These are phyloP conservation scores for Agrilus cyanescens DNA, from an alignment of 2,888 invertebrate species.

Conservation along the genomic window DNA sequence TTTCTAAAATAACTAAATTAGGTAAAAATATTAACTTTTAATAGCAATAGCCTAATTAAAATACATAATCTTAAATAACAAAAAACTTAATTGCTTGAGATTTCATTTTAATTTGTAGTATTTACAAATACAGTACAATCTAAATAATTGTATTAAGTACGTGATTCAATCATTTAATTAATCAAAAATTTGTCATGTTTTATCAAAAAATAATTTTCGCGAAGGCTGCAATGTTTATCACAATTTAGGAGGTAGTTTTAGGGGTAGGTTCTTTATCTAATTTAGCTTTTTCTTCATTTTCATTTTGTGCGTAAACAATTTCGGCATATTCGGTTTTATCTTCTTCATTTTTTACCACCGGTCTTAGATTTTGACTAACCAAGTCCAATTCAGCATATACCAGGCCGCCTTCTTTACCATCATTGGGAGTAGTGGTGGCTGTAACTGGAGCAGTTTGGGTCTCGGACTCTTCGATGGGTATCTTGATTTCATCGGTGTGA, in stretches of 20 bases:
- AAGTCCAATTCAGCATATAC: slow-evolving; percentile 65
- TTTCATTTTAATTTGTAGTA: too few relatives aligned
- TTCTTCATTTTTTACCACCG: slow-evolving; percentile 39
- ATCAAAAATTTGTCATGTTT: not conserved
- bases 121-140: too few relatives aligned
- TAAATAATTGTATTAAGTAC: too few relatives aligned
- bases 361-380: slow-evolving; percentile 34
- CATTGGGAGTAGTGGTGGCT: slow-evolving; percentile 2
- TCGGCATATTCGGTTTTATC: slow-evolving; percentile 70
- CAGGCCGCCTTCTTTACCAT: slow-evolving; percentile 39
- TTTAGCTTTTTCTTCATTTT: slow-evolving; percentile 27
- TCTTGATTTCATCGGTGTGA: slow-evolving; percentile 9
- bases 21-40: too few relatives aligned
- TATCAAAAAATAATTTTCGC: not conserved
- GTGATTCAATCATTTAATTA: not conserved
- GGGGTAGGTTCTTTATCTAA: not conserved
- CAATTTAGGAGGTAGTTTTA: slow-evolving; percentile 1
- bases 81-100: too few relatives aligned
- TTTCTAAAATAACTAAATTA: too few relatives aligned
- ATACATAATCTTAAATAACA: not conserved
- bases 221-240: not conserved
- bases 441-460: not conserved
- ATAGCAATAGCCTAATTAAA: not conserved
- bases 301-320: slow-evolving; percentile 59
- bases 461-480: slow-evolving; percentile 9